Conservation (phyloP, 2,888 invertebrate genomes). For the Plagiodera versicolora region DNA sequence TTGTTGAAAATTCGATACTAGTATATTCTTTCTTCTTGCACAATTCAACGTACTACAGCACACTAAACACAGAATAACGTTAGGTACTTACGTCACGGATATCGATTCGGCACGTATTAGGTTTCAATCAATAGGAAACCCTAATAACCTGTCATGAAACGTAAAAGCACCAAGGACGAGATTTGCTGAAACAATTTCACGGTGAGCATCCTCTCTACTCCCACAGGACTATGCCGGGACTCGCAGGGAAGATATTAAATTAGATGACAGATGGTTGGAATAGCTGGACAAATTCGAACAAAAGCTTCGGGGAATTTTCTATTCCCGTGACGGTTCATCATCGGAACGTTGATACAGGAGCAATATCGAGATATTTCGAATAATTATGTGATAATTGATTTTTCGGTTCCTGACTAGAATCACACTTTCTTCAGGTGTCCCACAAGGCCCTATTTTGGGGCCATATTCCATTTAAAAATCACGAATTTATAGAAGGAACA, state of each 20-base stretch:
- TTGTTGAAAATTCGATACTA: no score
- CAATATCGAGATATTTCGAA: neutral
- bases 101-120: slow-evolving; percentile 28
- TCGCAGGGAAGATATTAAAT: slow-evolving; percentile 39
- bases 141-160: slow-evolving; percentile 39
- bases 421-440: no score
- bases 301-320: slow-evolving; percentile 24
- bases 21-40: slow-evolving; percentile 26
- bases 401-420: no score
- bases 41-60: slow-evolving; percentile 37
- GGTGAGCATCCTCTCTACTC: slow-evolving; percentile 32
- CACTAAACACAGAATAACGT: neutral
- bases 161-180: slow-evolving; percentile 41
- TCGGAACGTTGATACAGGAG: neutral
- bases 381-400: no score
- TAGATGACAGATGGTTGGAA: slow-evolving; percentile 45
- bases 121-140: slow-evolving; percentile 41
- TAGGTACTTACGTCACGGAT: neutral
- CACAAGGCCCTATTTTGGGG: no score
- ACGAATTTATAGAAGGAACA: no score
- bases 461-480: no score
- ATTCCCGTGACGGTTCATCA: slow-evolving; percentile 15
- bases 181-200: slow-evolving; percentile 46
- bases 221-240: slow-evolving; percentile 24
- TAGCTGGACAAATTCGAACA: slow-evolving; percentile 29